Evolutionary conservation across 2,888 invertebrate species (phyloP).

Genomic region (Lasioglossum zephyrum): DNA sequence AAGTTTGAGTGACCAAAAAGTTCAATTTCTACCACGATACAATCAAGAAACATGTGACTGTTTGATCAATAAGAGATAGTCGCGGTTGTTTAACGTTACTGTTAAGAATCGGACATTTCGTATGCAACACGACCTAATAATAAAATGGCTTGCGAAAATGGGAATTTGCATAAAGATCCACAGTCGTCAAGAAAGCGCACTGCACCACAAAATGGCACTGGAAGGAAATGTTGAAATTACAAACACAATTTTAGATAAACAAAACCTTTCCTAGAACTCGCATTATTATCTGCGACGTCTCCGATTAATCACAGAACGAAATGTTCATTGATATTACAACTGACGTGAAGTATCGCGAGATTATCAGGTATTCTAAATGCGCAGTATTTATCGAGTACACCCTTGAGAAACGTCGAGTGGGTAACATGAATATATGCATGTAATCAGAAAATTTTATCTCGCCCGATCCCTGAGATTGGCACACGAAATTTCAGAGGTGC

Average conservation of each 20-base stretch:
- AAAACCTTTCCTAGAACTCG: neutral
- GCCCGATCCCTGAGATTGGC: neutral
- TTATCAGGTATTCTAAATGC: slow-evolving; percentile 2
- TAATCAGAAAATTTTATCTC: neutral
- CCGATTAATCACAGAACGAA: neutral
- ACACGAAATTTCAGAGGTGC: neutral
- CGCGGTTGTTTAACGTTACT: too few relatives aligned
- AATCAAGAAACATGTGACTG: too few relatives aligned
- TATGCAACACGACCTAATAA: too few relatives aligned
- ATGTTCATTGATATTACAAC: neutral
- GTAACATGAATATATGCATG: neutral
- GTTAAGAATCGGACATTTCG: too few relatives aligned
- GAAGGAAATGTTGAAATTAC: too few relatives aligned
- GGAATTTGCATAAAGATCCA: too few relatives aligned
- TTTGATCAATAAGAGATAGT: too few relatives aligned
- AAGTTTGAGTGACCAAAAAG: too few relatives aligned
- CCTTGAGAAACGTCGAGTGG: neutral
- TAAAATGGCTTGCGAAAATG: too few relatives aligned
- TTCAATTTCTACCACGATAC: too few relatives aligned
- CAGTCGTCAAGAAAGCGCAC: too few relatives aligned
- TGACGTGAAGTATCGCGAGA: neutral
- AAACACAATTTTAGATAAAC: neutral
- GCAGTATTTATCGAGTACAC: slow-evolving; percentile 1
- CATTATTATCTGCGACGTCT: neutral
- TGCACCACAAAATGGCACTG: too few relatives aligned